These are phyloP conservation scores for Leucania comma DNA, from an alignment of 2,888 invertebrate genomes.

Conservation along the genomic window DNA sequence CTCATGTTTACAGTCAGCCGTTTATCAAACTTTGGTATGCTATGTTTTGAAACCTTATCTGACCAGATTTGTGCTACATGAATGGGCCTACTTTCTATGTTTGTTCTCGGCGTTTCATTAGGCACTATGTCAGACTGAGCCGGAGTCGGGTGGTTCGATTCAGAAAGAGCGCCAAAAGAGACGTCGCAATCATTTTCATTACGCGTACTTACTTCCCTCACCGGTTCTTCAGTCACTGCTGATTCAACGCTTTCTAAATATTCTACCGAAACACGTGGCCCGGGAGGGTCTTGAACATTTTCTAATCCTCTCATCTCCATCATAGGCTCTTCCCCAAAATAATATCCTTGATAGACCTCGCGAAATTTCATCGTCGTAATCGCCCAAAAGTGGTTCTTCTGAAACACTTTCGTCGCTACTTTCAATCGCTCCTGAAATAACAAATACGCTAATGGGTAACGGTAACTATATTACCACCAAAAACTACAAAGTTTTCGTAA, in stretches of 20 bases:
- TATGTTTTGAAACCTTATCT: conserved; percentile 14
- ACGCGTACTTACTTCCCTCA: conserved; percentile 11
- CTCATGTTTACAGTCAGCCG: conserved; percentile 14
- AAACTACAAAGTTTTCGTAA: too few species aligned
- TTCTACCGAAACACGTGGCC: conserved; percentile 7
- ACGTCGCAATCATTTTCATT: conserved; percentile 5
- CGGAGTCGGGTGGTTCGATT: not conserved
- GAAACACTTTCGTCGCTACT: too few species aligned
- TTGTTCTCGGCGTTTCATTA: not conserved
- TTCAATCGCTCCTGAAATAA: too few species aligned
- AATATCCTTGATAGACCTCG: too few species aligned
- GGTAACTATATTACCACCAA: too few species aligned
- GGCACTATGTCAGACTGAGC: conserved; percentile 1
- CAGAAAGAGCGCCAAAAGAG: conserved; percentile 4
- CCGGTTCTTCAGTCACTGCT: conserved; percentile 8
- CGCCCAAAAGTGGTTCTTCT: too few species aligned
- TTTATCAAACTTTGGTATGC: conserved; percentile 17
- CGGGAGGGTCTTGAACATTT: too few species aligned
- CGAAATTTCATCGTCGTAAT: too few species aligned
- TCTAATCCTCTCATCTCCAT: too few species aligned
- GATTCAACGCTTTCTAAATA: not conserved
- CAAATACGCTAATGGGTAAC: too few species aligned
- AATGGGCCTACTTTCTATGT: not conserved
- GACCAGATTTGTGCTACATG: conserved; percentile 15
- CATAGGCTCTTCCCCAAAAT: too few species aligned